Conservation (phyloP, 2,113 vertebrate species). For the Panthera tigris region DNA sequence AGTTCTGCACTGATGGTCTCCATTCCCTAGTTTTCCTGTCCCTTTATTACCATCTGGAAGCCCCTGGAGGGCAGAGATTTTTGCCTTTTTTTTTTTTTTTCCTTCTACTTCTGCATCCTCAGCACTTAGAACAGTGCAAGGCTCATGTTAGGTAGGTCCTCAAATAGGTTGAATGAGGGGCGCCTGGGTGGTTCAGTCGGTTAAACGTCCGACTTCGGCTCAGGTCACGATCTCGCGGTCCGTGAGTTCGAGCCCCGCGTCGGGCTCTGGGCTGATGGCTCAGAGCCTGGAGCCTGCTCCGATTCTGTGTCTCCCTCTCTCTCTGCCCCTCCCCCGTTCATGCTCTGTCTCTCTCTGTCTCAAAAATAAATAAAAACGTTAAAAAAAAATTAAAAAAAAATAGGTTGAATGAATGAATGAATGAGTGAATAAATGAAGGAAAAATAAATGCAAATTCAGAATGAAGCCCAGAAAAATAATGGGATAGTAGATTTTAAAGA, state of each 20-base stretch:
- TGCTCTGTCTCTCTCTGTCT: too few species aligned
- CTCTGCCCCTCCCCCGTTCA: too few species aligned
- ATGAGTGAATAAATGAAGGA: background rate
- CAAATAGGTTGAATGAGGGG: background rate
- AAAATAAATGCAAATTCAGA: constrained; percentile 6
- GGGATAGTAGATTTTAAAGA: background rate
- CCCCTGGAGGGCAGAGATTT: background rate
- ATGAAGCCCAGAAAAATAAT: background rate
- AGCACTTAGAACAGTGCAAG: background rate
- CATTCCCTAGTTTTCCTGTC: background rate
- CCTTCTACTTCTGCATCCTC: background rate
- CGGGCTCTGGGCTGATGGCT: too few species aligned
- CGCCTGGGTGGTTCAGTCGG: too few species aligned
- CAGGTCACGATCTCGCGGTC: too few species aligned
- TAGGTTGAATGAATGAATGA: background rate
- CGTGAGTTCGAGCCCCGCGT: too few species aligned
- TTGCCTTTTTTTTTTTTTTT: background rate
- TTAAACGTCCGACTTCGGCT: too few species aligned
- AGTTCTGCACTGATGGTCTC: background rate
- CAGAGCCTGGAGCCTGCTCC: too few species aligned
- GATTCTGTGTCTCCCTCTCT: too few species aligned
- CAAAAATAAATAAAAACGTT: too few species aligned
- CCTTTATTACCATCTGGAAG: background rate
- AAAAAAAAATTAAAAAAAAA: too few species aligned
- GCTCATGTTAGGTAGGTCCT: background rate